Evolutionary conservation across 2,113 vertebrate genomes (phyloP).

Genomic region (Lophotis ruficrista): DNA sequence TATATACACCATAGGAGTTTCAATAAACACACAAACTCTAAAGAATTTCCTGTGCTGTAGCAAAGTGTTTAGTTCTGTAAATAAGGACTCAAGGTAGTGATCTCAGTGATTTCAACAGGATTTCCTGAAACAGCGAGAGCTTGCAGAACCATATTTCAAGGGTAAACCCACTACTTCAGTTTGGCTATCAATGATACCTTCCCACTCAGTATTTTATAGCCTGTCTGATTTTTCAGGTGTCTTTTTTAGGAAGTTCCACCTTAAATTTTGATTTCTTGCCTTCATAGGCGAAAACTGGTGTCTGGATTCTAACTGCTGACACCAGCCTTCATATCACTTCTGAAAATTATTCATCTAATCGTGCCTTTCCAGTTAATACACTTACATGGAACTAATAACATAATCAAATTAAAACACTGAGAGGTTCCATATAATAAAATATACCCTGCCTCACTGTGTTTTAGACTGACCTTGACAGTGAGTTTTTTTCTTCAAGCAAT

Average conservation of each 20-base stretch:
- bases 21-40: neutral
- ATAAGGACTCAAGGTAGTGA: neutral
- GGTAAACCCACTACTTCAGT: neutral
- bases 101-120: neutral
- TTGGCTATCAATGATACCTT: neutral
- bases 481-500: constrained; percentile 21
- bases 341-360: constrained; percentile 47
- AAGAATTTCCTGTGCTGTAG: neutral
- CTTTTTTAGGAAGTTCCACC: neutral
- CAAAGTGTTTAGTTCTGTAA: neutral
- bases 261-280: neutral
- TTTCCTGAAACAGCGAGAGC: neutral
- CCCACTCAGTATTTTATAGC: neutral
- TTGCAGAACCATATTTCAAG: neutral
- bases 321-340: neutral
- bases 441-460: neutral
- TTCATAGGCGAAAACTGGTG: neutral
- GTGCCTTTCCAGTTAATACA: constrained; percentile 35
- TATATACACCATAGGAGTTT: neutral
- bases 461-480: constrained; percentile 25
- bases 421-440: constrained; percentile 31
- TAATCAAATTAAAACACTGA: constrained; percentile 55
- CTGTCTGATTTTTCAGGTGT: neutral
- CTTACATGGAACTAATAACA: constrained; percentile 52
- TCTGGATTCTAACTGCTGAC: neutral